Evolutionary conservation across 2,888 invertebrate genomes (phyloP).

Genomic region (Lasioglossum figueresi): DNA sequence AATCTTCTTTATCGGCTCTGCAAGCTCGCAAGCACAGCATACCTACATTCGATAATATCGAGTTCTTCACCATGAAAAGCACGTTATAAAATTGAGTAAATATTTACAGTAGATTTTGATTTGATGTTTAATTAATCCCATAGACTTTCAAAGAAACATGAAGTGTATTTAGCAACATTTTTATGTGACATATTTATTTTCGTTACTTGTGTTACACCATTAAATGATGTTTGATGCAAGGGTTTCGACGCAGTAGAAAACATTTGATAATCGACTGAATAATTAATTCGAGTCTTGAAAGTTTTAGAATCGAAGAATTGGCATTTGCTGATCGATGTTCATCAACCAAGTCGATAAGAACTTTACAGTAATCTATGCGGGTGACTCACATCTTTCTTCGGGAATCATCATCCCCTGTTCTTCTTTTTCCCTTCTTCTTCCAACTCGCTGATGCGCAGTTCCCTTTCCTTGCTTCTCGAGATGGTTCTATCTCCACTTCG

Average conservation of each 20-base stretch:
- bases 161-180: not conserved
- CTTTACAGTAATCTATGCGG: constrained; percentile 47
- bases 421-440: constrained; percentile 8
- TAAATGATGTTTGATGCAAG: not conserved
- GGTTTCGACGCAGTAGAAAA: not conserved
- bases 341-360: constrained; percentile 28
- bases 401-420: constrained; percentile 24
- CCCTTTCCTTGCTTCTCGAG: not conserved
- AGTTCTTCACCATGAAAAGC: not conserved
- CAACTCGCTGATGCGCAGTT: constrained; percentile 14
- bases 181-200: not conserved
- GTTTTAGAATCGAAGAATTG: constrained; percentile 25
- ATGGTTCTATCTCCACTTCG: not conserved
- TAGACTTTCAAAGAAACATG: not conserved
- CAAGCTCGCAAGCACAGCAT: constrained; percentile 43
- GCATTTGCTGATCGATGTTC: not conserved
- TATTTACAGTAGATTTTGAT: not conserved
- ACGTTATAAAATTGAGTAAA: not conserved
- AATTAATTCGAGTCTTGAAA: not conserved
- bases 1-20: constrained; percentile 60
- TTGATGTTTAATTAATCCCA: not conserved
- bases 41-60: constrained; percentile 39
- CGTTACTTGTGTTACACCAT: not conserved
- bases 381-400: constrained; percentile 33
- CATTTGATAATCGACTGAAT: not conserved